Evolutionary conservation across 2,888 invertebrate genomes (phyloP).

Genomic region (Diachrysia chrysitis): DNA sequence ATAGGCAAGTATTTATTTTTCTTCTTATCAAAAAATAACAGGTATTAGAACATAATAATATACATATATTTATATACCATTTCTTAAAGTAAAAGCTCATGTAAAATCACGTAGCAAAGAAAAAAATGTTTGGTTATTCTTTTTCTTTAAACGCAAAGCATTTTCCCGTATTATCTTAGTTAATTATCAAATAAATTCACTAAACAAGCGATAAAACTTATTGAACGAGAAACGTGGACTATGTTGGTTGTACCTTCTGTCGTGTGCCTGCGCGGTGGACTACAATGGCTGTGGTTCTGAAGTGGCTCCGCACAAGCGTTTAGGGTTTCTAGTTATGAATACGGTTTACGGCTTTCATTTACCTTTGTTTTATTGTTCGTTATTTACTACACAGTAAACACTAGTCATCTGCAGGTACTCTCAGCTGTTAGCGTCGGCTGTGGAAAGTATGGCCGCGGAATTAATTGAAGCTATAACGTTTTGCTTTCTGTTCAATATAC

Average conservation of each 20-base stretch:
- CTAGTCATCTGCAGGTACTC: background rate
- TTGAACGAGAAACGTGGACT: background rate
- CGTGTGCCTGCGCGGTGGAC: background rate
- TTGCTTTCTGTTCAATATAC: background rate
- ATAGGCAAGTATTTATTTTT: too few relatives aligned
- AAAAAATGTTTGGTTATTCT: too few relatives aligned
- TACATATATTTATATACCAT: too few relatives aligned
- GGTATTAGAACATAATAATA: too few relatives aligned
- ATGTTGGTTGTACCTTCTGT: background rate
- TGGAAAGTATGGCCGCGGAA: background rate
- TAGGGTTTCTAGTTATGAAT: constrained; percentile 9
- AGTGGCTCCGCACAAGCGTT: background rate
- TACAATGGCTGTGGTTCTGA: constrained; percentile 4
- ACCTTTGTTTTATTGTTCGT: background rate
- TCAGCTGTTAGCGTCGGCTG: background rate
- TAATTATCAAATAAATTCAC: too few relatives aligned
- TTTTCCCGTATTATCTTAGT: too few relatives aligned
- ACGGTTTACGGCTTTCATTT: constrained; percentile 5
- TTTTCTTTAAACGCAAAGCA: too few relatives aligned
- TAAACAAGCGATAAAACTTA: too few relatives aligned
- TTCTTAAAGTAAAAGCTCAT: too few relatives aligned
- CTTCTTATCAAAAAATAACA: too few relatives aligned
- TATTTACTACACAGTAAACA: background rate
- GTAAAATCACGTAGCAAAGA: too few relatives aligned
- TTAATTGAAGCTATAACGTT: constrained; percentile 1